Evolutionary conservation across 2,113 vertebrate species (phyloP).

Genomic region (Oryzias curvinotus): DNA sequence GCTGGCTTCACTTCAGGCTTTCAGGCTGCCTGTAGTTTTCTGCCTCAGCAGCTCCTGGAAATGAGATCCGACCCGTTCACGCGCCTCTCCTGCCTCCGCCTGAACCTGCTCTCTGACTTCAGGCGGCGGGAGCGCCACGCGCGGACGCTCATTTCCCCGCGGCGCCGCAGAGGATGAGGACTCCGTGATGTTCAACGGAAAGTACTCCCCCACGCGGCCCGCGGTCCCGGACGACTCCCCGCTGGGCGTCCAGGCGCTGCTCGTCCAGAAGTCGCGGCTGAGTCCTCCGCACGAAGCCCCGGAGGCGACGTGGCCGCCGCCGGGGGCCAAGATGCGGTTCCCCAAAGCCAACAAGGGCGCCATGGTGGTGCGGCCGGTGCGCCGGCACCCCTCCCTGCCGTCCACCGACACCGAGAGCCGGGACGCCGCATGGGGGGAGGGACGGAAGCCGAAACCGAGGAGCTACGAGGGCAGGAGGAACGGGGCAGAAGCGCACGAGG

Average conservation of each 20-base stretch:
- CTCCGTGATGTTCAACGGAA: slow-evolving; percentile 58
- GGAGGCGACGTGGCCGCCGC: slow-evolving; percentile 49
- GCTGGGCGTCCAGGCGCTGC: slow-evolving; percentile 21
- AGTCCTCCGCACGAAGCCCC: background rate
- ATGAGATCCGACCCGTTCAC: slow-evolving; percentile 61
- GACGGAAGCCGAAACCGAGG: background rate
- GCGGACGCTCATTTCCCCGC: background rate
- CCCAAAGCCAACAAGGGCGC: slow-evolving; percentile 61
- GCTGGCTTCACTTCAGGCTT: too few species aligned
- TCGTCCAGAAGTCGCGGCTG: slow-evolving; percentile 1
- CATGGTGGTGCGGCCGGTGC: slow-evolving; percentile 48
- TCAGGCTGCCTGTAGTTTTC: too few species aligned
- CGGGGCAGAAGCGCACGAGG: slow-evolving; percentile 30
- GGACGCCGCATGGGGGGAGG: slow-evolving; percentile 50
- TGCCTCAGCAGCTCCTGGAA: slow-evolving; percentile 4
- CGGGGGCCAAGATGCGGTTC: slow-evolving; percentile 52
- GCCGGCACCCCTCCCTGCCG: slow-evolving; percentile 64
- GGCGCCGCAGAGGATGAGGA: background rate
- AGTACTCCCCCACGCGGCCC: slow-evolving; percentile 56
- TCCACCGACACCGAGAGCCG: slow-evolving; percentile 77
- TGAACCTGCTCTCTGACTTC: slow-evolving; percentile 55
- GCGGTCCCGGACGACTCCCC: slow-evolving; percentile 14
- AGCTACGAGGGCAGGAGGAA: slow-evolving; percentile 1
- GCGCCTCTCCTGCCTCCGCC: slow-evolving; percentile 35
- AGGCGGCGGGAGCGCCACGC: background rate